Evolutionary conservation across 2,888 invertebrate species (phyloP), one percentile per base, ranked within the genome.

Genomic region (Trachelus iudaicus): DNA sequence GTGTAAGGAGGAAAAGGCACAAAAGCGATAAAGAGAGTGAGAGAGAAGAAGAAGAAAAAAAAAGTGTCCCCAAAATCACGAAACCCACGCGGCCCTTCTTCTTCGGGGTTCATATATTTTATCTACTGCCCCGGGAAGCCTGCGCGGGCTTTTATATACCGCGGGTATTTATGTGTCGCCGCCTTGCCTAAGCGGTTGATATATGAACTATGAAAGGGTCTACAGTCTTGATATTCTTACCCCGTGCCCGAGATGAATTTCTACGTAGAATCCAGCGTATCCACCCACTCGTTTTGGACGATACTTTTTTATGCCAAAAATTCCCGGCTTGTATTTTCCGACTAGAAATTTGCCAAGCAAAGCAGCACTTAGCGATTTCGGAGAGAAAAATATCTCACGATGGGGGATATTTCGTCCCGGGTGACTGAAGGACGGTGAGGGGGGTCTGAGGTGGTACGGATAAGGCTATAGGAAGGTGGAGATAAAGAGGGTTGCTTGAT

Each of bases 111-210:
- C 86, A 89, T 89, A 89, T 89, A 89, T 89, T 88, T 88, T 85
- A 87, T 83, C 87, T 85, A 88, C 83, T 83, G 83, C 73, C 78
- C 80, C 77, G 80, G 81, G 75, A 76, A 81, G 77, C 83, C 81
- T 78, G 78, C 77, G 78, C 78, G 82, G 76, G 78, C 75, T 76
- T 87, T 88, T 86, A 88, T 88, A 87, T 79, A 88, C 86, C 87
- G 85, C 85, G 85, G 87, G 89, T 89, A 89, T 89, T 89, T 89
- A 88, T 89, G 89, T 89, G 89, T 89, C 89, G 86, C 89, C 89
- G 89, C 89, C 89, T 89, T 84, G 82, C 89, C 88, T 89, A 89
- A 89, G 89, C 89, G 85, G 85, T 87, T 89, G 89, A 89, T 89
- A 89, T 89, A 89, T 89, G 87, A 89, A 89, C 89, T 89, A 87